phyloP scores from a whole-genome alignment of 2,113 vertebrate species.

The Illadopsis cleaveri region DNA sequence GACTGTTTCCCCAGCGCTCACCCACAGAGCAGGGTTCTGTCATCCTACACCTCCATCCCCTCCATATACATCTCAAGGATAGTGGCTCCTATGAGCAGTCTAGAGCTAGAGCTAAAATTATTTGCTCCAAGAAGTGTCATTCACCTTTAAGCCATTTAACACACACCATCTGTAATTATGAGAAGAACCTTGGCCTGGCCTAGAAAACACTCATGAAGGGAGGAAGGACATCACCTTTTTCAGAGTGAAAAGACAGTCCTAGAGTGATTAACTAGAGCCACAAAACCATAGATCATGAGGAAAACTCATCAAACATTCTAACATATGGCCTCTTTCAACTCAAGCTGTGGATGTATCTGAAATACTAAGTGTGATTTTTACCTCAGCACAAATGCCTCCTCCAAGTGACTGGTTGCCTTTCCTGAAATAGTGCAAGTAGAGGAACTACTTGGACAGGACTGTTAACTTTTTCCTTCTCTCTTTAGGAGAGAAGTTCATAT shows the following conservation, averaged over 20 bases:
- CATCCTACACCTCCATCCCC: neutral
- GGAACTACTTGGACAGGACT: neutral
- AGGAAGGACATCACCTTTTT: neutral
- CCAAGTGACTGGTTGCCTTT: neutral
- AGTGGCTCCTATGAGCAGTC: neutral
- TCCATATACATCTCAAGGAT: neutral
- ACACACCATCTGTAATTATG: accelerated
- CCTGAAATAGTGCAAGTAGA: neutral
- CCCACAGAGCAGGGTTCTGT: neutral
- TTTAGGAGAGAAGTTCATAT: neutral
- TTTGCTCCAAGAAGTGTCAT: neutral
- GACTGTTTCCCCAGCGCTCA: accelerated
- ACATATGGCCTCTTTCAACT: neutral
- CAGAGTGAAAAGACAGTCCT: neutral
- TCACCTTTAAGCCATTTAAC: neutral
- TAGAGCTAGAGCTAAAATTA: neutral
- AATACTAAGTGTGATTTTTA: neutral
- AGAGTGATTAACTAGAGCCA: neutral
- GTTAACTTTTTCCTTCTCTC: neutral
- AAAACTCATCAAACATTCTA: neutral
- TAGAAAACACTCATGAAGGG: neutral
- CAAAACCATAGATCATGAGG: neutral
- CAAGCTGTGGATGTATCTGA: neutral
- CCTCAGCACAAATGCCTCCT: neutral
- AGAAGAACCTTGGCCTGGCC: neutral